Evolutionary conservation across 2,888 invertebrate genomes (phyloP), one percentile per base, ranked within the genome.

Genomic region (Lasioglossum morio): DNA sequence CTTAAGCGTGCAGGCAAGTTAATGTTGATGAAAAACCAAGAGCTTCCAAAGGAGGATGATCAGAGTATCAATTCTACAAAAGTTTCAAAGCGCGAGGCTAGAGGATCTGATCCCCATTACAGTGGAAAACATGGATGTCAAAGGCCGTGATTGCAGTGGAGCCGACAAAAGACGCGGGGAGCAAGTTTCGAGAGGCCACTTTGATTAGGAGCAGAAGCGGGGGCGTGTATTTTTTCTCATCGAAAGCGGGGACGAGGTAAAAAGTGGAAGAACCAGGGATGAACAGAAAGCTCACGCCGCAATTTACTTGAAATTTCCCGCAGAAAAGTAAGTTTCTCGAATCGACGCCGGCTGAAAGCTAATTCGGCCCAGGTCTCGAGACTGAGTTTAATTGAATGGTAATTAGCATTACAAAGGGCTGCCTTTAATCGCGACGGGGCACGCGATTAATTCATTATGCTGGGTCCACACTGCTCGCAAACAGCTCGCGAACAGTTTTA

Each of bases 371-470:
- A 86, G 84, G 81, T 81, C 72, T 19, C 53, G 82, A 85, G 87
- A 85, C 89, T 86, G 90, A 8, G 19, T 92, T 93, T 94, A 92
- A 94, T 93, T 93, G 92, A 92, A 91, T 90, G 88, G 91, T 93
- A 93, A 93, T 94, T 94, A 94, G 92, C 94, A 94, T 94, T 84
- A 93, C 92, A 94, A 94, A 94, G 92, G 91, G 88, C 81, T 84
- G 66, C 77, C 74, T 74, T 82, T 74, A 77, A 78, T 76, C 74
- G 78, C n/a, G 82, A 72, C 72, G 37, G 78, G 88, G 85, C 82
- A 77, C 80, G 81, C 90, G 89, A 92, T 92, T 90, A 92, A 91
- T 91, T 91, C 86, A 16, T 46, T 46, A 46, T 46, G 16, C 16
- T 16, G 46, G 16, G 46, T 46, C 46, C 46, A 46, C 46, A 16